phyloP scores from a whole-genome alignment of 1,140 invertebrate species.

The Hydropsyche tenuis region DNA sequence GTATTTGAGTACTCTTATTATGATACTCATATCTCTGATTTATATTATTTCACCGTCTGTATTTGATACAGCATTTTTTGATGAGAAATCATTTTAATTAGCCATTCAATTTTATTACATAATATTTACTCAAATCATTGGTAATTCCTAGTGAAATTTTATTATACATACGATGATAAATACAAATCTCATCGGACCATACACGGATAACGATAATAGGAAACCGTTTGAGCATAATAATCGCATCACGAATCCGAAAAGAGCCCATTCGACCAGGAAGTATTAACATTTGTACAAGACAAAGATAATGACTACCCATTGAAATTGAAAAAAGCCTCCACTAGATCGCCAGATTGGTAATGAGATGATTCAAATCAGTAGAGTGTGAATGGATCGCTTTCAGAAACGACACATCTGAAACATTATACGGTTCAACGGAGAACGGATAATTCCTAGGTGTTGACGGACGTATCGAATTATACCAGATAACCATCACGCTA shows the following conservation, averaged over 20 bases:
- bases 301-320: neutral
- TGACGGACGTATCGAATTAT: slow-evolving; percentile 32
- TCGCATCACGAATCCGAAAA: slow-evolving; percentile 4
- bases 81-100: no score
- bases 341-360: neutral
- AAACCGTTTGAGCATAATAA: slow-evolving; percentile 13
- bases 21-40: no score
- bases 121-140: no score
- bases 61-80: no score
- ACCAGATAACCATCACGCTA: neutral
- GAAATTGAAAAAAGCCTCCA: neutral
- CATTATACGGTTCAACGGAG: slow-evolving; percentile 15
- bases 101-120: no score
- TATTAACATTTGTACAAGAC: neutral
- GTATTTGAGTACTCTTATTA: no score
- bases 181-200: no score
- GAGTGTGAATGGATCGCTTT: slow-evolving; percentile 18
- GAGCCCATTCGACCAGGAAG: slow-evolving; percentile 13
- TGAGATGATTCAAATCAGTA: neutral
- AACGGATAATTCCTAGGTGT: neutral
- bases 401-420: slow-evolving; percentile 9
- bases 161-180: no score
- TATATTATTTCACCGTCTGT: no score
- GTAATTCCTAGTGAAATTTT: no score
- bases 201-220: slow-evolving; percentile 4